phyloP scores from a whole-genome alignment of 1,140 invertebrate genomes.

The Metaphire vulgaris region DNA sequence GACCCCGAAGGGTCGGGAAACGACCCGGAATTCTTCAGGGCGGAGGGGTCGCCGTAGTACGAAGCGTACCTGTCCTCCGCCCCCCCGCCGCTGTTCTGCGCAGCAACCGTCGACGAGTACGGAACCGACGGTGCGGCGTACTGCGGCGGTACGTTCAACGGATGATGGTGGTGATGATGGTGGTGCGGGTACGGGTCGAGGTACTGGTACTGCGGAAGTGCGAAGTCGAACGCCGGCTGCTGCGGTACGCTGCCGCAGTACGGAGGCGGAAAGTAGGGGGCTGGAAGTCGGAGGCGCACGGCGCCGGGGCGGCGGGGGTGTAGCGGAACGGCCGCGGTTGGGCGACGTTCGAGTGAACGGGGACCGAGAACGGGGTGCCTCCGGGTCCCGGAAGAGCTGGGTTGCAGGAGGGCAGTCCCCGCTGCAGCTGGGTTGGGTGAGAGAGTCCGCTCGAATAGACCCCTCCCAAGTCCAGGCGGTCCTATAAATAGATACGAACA shows the following conservation, averaged over 20 bases:
- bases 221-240: background rate
- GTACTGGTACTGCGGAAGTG: background rate
- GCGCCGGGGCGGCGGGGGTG: background rate
- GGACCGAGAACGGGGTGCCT: background rate
- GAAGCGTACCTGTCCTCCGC: background rate
- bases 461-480: background rate
- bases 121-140: background rate
- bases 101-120: too few species aligned
- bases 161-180: too few species aligned
- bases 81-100: too few species aligned
- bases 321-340: background rate
- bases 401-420: background rate
- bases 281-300: background rate
- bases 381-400: background rate
- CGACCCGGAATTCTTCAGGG: background rate
- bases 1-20: background rate
- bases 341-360: background rate
- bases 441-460: background rate
- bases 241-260: background rate
- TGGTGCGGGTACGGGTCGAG: background rate
- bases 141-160: background rate
- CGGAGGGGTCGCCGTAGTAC: background rate
- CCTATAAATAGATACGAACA: background rate
- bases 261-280: background rate
- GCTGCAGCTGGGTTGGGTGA: background rate